Conservation (phyloP, 2,113 vertebrate species). For the Polypterus senegalus region DNA sequence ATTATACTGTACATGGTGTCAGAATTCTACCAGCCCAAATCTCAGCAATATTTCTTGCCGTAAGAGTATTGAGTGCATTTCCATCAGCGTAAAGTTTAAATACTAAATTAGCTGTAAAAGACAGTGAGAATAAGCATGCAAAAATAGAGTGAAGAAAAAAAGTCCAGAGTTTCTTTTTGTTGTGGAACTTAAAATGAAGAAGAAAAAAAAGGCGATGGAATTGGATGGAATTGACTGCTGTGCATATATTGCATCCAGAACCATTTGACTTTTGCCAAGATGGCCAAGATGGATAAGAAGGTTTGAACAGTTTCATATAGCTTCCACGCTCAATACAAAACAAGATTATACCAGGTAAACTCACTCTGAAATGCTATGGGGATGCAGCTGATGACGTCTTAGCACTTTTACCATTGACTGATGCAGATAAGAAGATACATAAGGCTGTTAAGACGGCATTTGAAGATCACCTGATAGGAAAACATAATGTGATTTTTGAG, state of each 20-base stretch:
- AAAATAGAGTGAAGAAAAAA: no score
- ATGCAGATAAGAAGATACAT: constrained; percentile 7
- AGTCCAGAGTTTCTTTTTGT: no score
- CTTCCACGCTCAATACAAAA: neutral
- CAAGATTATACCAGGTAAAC: constrained; percentile 14
- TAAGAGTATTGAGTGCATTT: no score
- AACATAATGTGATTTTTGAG: neutral
- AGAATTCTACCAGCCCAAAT: no score
- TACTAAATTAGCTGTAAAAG: no score
- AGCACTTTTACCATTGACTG: constrained; percentile 8
- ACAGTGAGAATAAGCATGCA: no score
- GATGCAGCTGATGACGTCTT: constrained; percentile 13
- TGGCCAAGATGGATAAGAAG: constrained; percentile 13
- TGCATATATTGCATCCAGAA: constrained; percentile 4
- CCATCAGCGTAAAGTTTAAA: no score
- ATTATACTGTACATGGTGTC: no score
- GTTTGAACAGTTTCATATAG: constrained; percentile 7
- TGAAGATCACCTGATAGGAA: constrained; percentile 2
- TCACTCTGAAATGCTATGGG: constrained; percentile 13
- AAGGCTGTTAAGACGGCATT: constrained; percentile 8
- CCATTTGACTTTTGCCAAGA: neutral
- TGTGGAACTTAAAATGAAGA: no score
- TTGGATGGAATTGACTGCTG: neutral
- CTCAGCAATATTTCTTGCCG: no score
- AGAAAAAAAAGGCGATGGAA: no score